Evolutionary conservation across 2,113 vertebrate species (phyloP), one percentile per base, ranked within the genome.

Genomic region (Heterocephalus glaber): DNA sequence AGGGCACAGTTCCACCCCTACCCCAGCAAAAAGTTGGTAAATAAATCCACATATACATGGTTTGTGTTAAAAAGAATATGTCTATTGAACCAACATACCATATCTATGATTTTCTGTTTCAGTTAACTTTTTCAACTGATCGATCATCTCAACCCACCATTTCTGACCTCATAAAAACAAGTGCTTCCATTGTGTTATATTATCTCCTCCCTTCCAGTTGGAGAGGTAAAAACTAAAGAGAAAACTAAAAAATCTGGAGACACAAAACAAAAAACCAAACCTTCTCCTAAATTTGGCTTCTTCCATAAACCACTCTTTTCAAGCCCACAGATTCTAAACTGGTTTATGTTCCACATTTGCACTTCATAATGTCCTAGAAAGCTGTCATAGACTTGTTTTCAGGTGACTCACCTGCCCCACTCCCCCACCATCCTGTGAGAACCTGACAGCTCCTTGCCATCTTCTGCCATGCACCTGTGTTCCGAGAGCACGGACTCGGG

Each of bases 81-180:
- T 35, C 49, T 30, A 2, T 17, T 7, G 14, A n/a, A 12, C 1
- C 1, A 9, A 30, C 1, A 63, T 6, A 54, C 22, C 20, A 11
- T 24, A 28, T 11, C 33, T 79, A 47, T 0, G 30, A 33, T 58
- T 76, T 68, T 24, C 24, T 56, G 6, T 33, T 47, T 38, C 12
- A 61, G 52, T 52, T 0, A n/a, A 16, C 9, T 76, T 80, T 89
- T 56, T 20, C 30, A 28, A 6, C 3, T 24, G 13, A 58, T 22
- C 16, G 61, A 3, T 33, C 79, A 63, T 17, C 3, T 54, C 88
- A n/a, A 35, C 24, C 26, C 41, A 80, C 22, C 7, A 68, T 17
- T 4, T 4, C 24, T 90, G 86, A 79, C 20, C 61, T 30, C 28
- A 10, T 9, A 16, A 44, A 8, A 56, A 76, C 0, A 7, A 49